phyloP scores from a whole-genome alignment of 2,888 invertebrate species.

The Drosophila greeni region DNA sequence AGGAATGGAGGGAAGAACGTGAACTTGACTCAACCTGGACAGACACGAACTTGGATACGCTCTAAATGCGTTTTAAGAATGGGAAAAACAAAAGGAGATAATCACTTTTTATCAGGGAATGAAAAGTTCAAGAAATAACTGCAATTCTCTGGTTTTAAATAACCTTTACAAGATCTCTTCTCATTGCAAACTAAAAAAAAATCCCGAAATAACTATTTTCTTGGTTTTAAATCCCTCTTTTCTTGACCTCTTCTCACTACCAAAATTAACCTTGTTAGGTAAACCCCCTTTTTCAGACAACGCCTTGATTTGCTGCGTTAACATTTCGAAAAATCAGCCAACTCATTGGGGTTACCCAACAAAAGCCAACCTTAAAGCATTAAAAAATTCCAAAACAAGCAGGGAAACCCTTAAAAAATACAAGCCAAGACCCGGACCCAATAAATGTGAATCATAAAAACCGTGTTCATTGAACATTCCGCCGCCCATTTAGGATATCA shows the following conservation, averaged over 20 bases:
- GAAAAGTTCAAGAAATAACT: background rate
- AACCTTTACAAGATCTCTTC: background rate
- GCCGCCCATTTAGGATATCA: slow-evolving; percentile 19
- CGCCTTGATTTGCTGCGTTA: slow-evolving; percentile 17
- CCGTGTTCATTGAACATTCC: slow-evolving; percentile 13
- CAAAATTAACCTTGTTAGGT: slow-evolving; percentile 6
- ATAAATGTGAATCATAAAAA: slow-evolving; percentile 21
- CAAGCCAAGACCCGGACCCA: background rate
- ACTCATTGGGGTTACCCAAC: slow-evolving; percentile 25
- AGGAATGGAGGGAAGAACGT: background rate
- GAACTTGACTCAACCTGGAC: slow-evolving; percentile 23
- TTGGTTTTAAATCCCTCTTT: background rate
- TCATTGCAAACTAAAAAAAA: background rate
- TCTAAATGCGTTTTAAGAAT: background rate
- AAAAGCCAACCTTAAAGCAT: slow-evolving; percentile 25
- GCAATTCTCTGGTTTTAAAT: too few species aligned
- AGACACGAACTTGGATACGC: slow-evolving; percentile 12
- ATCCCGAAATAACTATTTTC: background rate
- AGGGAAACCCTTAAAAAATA: background rate
- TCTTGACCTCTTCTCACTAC: background rate
- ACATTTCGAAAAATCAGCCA: slow-evolving; percentile 28
- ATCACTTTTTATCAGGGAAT: background rate
- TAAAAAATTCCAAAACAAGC: slow-evolving; percentile 12
- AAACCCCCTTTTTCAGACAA: slow-evolving; percentile 16
- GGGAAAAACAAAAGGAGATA: too few species aligned